Evolutionary conservation across 2,113 vertebrate species (phyloP).

Genomic region (Prionailurus viverrinus): DNA sequence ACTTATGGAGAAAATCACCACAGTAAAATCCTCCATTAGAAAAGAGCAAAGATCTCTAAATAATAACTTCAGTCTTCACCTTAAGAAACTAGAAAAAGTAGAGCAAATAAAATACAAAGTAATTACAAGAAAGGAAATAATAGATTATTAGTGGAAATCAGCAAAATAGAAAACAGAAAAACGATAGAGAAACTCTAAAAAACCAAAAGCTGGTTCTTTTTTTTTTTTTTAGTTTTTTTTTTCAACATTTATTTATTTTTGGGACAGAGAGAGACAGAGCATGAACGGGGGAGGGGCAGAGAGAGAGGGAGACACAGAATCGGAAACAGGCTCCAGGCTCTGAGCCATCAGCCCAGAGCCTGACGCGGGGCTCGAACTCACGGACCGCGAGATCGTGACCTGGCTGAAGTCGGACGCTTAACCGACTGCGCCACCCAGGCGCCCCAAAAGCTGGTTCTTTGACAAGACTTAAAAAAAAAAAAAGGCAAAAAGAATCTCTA

Average conservation of each 20-base stretch:
- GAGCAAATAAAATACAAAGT: not conserved
- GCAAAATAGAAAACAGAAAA: not conserved
- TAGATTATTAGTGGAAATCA: not conserved
- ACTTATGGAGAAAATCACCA: not conserved
- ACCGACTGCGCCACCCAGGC: no score
- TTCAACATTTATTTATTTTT: no score
- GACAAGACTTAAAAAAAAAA: not conserved
- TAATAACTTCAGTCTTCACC: not conserved
- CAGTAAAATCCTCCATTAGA: not conserved
- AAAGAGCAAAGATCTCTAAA: not conserved
- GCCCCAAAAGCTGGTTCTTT: not conserved
- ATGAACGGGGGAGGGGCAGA: no score
- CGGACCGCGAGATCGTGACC: no score
- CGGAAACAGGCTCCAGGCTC: no score
- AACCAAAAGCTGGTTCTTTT: not conserved
- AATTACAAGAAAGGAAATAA: not conserved
- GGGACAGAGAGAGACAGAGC: no score
- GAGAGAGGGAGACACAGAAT: no score
- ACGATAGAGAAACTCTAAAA: not conserved
- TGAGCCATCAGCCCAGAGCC: no score
- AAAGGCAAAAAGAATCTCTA: not conserved
- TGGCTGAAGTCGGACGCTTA: no score
- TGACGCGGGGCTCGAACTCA: no score
- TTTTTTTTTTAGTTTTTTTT: no score
- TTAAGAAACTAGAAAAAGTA: not conserved